Base-by-base conservation (phyloP, 2,888 invertebrate species). In the Embidobia sp. region DNA sequence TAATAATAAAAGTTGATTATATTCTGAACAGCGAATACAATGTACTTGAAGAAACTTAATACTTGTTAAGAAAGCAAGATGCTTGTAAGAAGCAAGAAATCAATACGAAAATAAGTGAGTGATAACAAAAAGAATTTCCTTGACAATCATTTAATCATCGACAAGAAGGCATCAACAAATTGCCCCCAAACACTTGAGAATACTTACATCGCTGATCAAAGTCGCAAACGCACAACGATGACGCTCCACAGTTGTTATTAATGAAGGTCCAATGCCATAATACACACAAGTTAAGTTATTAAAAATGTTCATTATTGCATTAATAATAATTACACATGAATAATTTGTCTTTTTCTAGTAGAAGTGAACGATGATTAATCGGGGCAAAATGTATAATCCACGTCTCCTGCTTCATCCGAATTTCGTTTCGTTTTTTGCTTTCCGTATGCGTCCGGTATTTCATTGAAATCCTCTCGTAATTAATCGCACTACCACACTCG, bases 231-330 rank as follows among this genome's bases (percentile, higher is more conserved):
- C 31, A 48, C 35, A 44, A 61, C 29, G 18, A 37, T 29, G 48
- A 37, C 46, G n/a, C n/a, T n/a, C n/a, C n/a, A n/a, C n/a, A n/a
- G n/a, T n/a, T 48, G 61, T 37, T 26, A 48, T 48, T 18, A 42
- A 64, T 44, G 27, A 64, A 66, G 66, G 53, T 70, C 61, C 51
- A 70, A 86, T 82, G 84, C 85, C 88, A 86, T 82, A 87, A 88
- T 86, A 85, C 87, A 87, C 86, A 88, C 87, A 87, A 85, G 85
- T 84, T 85, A 86, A 85, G 85, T 87, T 87, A 86, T 85, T 86
- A 85, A 87, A 88, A 88, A 86, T 85, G 86, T 86, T 86, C 84
- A 85, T 86, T 86, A 85, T 87, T 86, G 86, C 85, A 82, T 83
- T 84, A 84, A 86, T 83, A 85, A 85, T 85, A 84, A 86, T 87